Evolutionary conservation across 92 coral and sea anemone species (phyloP), one percentile per base, ranked within the genome.

Genomic region (Epizoanthus rinbou): DNA sequence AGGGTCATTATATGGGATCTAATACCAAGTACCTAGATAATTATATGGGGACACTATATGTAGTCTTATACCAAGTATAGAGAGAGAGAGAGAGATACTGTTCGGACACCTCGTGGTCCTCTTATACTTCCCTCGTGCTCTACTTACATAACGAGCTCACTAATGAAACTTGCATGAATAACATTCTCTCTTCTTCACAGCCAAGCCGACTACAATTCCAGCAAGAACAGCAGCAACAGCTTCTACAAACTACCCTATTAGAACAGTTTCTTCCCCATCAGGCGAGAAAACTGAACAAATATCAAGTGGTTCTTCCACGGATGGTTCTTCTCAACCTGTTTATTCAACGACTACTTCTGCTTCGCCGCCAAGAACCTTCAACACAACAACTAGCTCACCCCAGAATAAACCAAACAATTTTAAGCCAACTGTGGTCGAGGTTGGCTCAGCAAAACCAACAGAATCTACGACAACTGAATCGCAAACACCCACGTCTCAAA

Each of bases 161-260:
- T 71, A 39, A 7, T 14, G 54, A 9, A 73, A 21, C 54, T 39
- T 45, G 8, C 6, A n/a, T 8, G 21, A 45, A 16, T 31, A 15
- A 11, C 17, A 0, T 5, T 33, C 17, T 16, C 2, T 67, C 45
- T n/a, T 59, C 3, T 41, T 62, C 23, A 53, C 58, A 78, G 82
- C n/a, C 43, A 35, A 43, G 24, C 82, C 82, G 16, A 78, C 82
- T 22, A 62, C 82, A 33, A 33, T 21, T 78, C 41, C 57, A 45
- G 80, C 66, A 56, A 35, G 5, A 23, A 1, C 14, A 15, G 37
- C 68, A 22, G 13, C 35, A 43, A 43, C 50, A 43, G 9, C 11
- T 43, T 43, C 50, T 5, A 6, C 11, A 43, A 43, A 43, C 11
- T 43, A 7, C 7, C 4, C 8, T 43, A 43, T 6, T 43, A 10